These are phyloP conservation scores for Chiloscyllium punctatum DNA, from an alignment of 2,797 vertebrate genomes.

Conservation along the genomic window DNA sequence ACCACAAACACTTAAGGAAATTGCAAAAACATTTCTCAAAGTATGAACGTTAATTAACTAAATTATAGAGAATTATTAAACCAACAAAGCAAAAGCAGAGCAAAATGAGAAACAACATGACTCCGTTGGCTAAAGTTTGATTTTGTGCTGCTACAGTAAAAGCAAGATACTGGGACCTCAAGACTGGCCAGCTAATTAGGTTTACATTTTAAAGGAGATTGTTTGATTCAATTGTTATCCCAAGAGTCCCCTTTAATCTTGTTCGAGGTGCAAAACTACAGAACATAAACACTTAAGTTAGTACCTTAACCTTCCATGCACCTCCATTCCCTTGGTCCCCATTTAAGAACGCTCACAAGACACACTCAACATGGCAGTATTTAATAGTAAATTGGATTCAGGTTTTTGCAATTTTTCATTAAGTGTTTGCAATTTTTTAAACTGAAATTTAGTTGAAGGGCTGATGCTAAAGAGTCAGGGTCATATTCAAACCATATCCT, in stretches of 20 bases:
- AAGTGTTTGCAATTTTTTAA: not conserved
- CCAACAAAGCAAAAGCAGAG: constrained; percentile 19
- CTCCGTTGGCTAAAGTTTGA: not conserved
- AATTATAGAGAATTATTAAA: constrained; percentile 35
- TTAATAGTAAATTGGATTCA: not conserved
- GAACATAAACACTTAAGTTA: constrained; percentile 24
- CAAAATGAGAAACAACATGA: constrained; percentile 4
- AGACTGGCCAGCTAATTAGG: not conserved
- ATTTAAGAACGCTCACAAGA: not conserved
- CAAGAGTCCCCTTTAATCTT: not conserved
- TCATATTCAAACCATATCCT: not conserved
- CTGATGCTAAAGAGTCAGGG: not conserved
- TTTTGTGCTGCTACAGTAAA: not conserved
- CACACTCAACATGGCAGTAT: not conserved
- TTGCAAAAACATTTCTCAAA: constrained; percentile 33
- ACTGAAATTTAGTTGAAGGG: not conserved
- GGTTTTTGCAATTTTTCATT: constrained; percentile 15
- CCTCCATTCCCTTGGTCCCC: not conserved
- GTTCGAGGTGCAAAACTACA: not conserved
- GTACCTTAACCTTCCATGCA: not conserved
- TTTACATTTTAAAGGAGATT: not conserved
- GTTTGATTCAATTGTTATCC: constrained; percentile 13
- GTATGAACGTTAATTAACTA: constrained; percentile 31
- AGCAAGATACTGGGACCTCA: not conserved
- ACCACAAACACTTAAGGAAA: constrained; percentile 14